These are phyloP conservation scores for Hetaerina americana DNA, from an alignment of 1,140 invertebrate genomes.

Conservation along the genomic window DNA sequence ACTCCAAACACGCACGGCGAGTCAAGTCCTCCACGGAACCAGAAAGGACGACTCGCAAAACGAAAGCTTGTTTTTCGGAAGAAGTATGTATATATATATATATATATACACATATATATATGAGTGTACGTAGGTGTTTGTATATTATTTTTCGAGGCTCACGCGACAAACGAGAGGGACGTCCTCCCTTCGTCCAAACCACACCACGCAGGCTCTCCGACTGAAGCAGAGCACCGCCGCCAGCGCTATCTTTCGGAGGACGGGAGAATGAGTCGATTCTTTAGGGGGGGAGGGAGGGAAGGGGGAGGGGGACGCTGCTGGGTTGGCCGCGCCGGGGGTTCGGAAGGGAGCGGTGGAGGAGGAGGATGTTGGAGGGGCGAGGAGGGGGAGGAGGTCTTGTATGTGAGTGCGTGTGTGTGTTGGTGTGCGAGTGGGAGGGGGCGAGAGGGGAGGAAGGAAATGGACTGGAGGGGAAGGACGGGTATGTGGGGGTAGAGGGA, in stretches of 20 bases:
- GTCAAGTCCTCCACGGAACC: too few relatives aligned
- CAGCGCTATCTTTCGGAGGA: not conserved
- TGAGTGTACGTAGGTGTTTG: too few relatives aligned
- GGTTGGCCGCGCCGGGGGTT: not conserved
- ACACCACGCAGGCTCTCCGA: not conserved
- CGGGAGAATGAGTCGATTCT: not conserved
- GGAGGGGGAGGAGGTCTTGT: too few relatives aligned
- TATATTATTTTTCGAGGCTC: too few relatives aligned
- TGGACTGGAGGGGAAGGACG: not conserved
- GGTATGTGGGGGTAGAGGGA: not conserved
- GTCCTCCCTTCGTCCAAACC: not conserved
- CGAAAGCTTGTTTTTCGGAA: too few relatives aligned
- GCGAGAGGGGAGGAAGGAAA: not conserved
- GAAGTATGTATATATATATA: too few relatives aligned
- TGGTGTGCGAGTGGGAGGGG: not conserved
- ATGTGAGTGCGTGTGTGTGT: too few relatives aligned
- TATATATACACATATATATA: too few relatives aligned
- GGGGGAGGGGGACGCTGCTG: not conserved
- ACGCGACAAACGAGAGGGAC: too few relatives aligned
- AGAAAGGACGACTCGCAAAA: too few relatives aligned
- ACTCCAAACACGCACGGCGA: too few relatives aligned
- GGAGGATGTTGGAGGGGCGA: not conserved
- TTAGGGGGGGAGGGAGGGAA: not conserved
- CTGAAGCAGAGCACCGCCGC: not conserved
- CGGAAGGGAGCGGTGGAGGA: not conserved